A percentile compares a stretch with the other conserved stretches of the same genome.
Conservation (phyloP, 1,140 invertebrate species). For the Diorhabda elongata region DNA sequence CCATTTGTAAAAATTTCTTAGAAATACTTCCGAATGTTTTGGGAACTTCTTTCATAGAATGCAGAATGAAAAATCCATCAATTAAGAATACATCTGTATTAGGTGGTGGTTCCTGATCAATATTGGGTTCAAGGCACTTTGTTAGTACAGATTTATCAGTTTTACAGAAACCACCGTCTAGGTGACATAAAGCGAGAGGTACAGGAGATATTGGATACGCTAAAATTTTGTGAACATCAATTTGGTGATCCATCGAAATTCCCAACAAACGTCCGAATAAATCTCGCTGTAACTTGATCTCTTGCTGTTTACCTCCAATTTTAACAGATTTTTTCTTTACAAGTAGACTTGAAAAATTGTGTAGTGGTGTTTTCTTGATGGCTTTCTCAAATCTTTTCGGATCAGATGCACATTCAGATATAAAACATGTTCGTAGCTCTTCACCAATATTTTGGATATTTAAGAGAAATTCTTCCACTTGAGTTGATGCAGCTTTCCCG, state of each 20-base stretch:
- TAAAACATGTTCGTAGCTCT: neutral
- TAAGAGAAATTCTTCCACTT: slow-evolving; percentile 4
- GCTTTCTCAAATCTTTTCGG: no score
- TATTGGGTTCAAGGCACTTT: neutral
- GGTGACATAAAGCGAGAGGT: slow-evolving; percentile 39
- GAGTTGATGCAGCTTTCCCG: neutral
- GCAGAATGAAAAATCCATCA: no score
- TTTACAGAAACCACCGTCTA: slow-evolving; percentile 41
- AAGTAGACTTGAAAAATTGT: no score
- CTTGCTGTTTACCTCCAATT: neutral
- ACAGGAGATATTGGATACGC: slow-evolving; percentile 19
- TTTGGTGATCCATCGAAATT: slow-evolving; percentile 23
- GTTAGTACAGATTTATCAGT: slow-evolving; percentile 36
- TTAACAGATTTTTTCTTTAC: slow-evolving; percentile 1
- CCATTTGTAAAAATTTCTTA: no score
- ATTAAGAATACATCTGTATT: no score
- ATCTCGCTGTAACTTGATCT: no score
- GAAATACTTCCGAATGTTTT: no score
- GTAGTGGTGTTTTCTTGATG: no score
- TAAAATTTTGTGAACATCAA: slow-evolving; percentile 24
- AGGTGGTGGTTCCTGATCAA: no score
- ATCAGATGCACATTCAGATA: no score
- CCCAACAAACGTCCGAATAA: slow-evolving; percentile 8
- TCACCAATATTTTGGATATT: neutral
- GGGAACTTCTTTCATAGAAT: no score